phyloP scores from a whole-genome alignment of 2,113 vertebrate genomes.

The Morphnarchus princeps region DNA sequence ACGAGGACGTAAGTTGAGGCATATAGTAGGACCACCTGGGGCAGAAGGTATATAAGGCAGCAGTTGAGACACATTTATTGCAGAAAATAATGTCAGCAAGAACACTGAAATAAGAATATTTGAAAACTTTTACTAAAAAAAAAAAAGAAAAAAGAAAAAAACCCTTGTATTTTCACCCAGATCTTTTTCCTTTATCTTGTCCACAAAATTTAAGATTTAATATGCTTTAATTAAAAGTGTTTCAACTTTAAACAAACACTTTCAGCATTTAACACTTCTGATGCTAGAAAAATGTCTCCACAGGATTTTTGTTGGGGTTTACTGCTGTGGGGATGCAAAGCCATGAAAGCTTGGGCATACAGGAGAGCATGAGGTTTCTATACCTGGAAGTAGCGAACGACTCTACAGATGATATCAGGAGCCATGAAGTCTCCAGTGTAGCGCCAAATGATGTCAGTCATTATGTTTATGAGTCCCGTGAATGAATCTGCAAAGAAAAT shows the following conservation, averaged over 20 bases:
- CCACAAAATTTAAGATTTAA: neutral
- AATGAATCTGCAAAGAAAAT: constrained; percentile 66
- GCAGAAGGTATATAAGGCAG: neutral
- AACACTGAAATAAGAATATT: neutral
- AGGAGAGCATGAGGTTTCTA: rapidly evolving
- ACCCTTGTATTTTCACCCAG: neutral
- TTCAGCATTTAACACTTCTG: neutral
- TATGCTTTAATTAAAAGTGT: neutral
- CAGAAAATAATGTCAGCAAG: neutral
- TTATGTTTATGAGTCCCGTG: constrained; percentile 75
- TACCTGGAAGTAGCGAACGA: constrained; percentile 76
- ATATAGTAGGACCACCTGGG: constrained; percentile 78
- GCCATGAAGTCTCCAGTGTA: constrained; percentile 79
- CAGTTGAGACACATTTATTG: neutral
- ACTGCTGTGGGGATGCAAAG: neutral
- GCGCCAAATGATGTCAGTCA: constrained; percentile 79
- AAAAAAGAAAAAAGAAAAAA: no score
- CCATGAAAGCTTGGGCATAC: rapidly evolving
- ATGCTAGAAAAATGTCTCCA: neutral
- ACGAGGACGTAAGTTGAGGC: constrained; percentile 78
- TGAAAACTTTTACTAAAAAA: neutral
- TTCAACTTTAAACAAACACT: neutral
- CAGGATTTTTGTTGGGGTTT: neutral
- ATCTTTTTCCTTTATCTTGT: neutral
- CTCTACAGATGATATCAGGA: constrained; percentile 72